These are phyloP conservation scores for Varanus salvator DNA, from an alignment of 2,113 vertebrate genomes.

Conservation along the genomic window DNA sequence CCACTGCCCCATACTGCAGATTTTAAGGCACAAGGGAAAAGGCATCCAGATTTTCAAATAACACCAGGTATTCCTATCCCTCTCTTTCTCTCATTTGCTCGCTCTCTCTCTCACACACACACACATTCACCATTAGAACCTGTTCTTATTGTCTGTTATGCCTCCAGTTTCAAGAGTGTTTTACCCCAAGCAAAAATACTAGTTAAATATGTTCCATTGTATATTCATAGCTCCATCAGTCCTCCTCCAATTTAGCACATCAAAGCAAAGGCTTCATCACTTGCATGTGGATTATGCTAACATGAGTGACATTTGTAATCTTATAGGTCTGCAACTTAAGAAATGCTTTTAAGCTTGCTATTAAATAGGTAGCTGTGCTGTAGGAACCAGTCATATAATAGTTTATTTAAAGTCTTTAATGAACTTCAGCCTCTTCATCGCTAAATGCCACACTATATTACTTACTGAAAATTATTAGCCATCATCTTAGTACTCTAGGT, in stretches of 20 bases:
- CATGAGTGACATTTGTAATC: slow-evolving; percentile 90
- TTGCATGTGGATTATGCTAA: slow-evolving; percentile 90
- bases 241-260: slow-evolving; percentile 89
- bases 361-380: slow-evolving; percentile 81
- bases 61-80: slow-evolving; percentile 67
- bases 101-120: slow-evolving; percentile 17
- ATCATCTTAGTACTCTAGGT: slow-evolving; percentile 74
- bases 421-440: slow-evolving; percentile 79
- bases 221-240: slow-evolving; percentile 93
- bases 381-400: slow-evolving; percentile 80
- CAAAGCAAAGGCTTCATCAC: slow-evolving; percentile 88
- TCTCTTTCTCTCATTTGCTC: no score
- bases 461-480: slow-evolving; percentile 80
- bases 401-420: slow-evolving; percentile 84
- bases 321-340: slow-evolving; percentile 88
- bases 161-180: slow-evolving; percentile 85
- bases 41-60: slow-evolving; percentile 51
- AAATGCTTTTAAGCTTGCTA: slow-evolving; percentile 85
- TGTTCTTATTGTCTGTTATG: slow-evolving; percentile 81
- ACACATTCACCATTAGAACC: slow-evolving; percentile 65
- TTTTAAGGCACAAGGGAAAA: background rate
- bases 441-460: slow-evolving; percentile 77
- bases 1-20: background rate
- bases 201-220: slow-evolving; percentile 92
- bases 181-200: slow-evolving; percentile 88